Evolutionary conservation across 2,797 vertebrate genomes (phyloP).

Genomic region (Monodelphis domestica): DNA sequence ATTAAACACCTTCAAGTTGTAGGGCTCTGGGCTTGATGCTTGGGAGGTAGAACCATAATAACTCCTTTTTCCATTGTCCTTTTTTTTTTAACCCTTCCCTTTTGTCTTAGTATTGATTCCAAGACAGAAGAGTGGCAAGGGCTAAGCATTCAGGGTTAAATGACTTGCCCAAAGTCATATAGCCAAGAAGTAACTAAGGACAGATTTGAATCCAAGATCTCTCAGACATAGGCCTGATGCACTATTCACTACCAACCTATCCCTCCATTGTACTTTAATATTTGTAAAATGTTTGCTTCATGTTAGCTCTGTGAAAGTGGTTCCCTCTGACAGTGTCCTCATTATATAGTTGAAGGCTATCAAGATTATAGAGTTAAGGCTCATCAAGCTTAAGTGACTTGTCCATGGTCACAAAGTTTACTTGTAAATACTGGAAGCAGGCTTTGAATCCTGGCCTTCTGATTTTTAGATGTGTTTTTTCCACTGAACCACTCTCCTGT

Average conservation of each 20-base stretch:
- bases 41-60: not conserved
- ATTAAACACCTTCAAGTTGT: not conserved
- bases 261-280: not conserved
- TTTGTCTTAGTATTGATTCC: no score
- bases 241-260: no score
- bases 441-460: not conserved
- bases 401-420: not conserved
- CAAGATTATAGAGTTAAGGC: not conserved
- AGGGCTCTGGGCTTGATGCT: not conserved
- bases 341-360: not conserved
- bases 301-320: not conserved
- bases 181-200: no score
- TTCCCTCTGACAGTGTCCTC: not conserved
- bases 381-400: not conserved
- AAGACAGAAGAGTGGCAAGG: no score
- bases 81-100: no score
- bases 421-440: not conserved
- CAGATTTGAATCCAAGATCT: no score
- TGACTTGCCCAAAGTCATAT: no score
- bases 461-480: not conserved
- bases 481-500: not conserved
- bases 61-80: not conserved
- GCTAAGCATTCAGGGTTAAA: no score
- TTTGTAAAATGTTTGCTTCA: not conserved
- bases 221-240: no score